Base-by-base conservation (phyloP, 2,888 invertebrate genomes). In the Xanthia icteritia region DNA sequence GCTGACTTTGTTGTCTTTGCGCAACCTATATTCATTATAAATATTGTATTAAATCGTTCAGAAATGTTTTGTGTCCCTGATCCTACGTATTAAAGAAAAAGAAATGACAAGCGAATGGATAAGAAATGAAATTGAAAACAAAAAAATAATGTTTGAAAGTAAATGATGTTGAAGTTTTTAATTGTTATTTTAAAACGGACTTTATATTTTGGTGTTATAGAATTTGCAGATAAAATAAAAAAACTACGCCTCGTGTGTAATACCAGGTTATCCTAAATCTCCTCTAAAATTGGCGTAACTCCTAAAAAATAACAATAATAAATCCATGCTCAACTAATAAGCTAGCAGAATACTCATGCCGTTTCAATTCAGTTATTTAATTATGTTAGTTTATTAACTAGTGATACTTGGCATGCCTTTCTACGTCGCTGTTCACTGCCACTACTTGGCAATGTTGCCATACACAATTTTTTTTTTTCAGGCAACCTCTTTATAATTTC, bases 1-100 rank as follows among this genome's bases (percentile, higher is more conserved):
- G 96, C 83, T 96, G 97, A 79, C 94, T 97, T 73, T 97, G 97
- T 76, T 97, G 97, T 80, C 97, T 92, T 88, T 97, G 97, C 2
- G 97, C 95, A 8, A 97, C 97, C 97, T 97, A 90, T 39, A 94
- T 56, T 81, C 0, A 64, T 42, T 23, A 42, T 3, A 69, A 63
- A 54, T 69, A 69, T 66, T 86, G 6, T 56, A 77, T 76, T 54
- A 54, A n/a, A 36, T 11, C 13, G 27, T 39, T 74, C 54, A 39
- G 2, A 42, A n/a, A 54, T 66, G 0, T 48, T 56, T 0, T 27
- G 5, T 56, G 54, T 66, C 73, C 73, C 69, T 80, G 84, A 64
- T 58, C 84, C 81, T 75, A 84, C 56, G 20, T 71, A n/a, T 56
- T 42, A 63, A 67, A 23, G 15, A 73, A 48, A 61, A 66, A 36